A percentile compares a stretch with the other conserved stretches of the same genome.
These are phyloP conservation scores for Caenorhabditis sinica DNA, from an alignment of 2,888 invertebrate species.

Conservation along the genomic window DNA sequence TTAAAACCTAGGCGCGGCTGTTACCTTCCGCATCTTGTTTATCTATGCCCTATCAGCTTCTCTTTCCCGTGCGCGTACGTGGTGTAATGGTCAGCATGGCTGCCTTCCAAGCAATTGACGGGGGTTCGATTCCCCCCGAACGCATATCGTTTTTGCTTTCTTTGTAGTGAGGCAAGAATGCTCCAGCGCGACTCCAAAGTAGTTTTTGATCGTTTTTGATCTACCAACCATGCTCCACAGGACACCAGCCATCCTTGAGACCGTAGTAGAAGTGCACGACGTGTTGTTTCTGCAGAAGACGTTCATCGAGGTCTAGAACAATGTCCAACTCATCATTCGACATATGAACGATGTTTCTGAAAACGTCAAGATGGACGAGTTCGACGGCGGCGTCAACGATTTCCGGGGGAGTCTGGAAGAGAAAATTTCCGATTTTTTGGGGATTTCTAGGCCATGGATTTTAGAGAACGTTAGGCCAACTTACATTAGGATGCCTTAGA, in stretches of 20 bases:
- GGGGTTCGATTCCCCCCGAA: constrained; percentile 74
- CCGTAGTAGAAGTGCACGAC: constrained; percentile 74
- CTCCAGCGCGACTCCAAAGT: too few species aligned
- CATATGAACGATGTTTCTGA: constrained; percentile 78
- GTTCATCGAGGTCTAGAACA: constrained; percentile 66
- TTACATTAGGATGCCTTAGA: constrained; percentile 47
- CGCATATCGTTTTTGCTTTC: neutral
- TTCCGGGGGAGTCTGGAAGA: constrained; percentile 67
- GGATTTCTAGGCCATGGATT: constrained; percentile 13
- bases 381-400: constrained; percentile 72
- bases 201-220: too few species aligned
- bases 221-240: constrained; percentile 73
- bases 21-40: neutral
- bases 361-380: constrained; percentile 72
- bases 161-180: too few species aligned
- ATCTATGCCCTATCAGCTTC: too few species aligned
- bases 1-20: neutral
- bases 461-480: constrained; percentile 3
- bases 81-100: constrained; percentile 78
- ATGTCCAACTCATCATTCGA: constrained; percentile 75
- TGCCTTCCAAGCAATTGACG: constrained; percentile 78
- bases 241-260: constrained; percentile 77
- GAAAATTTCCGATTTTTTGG: neutral
- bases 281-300: constrained; percentile 66
- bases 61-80: constrained; percentile 65